These are phyloP conservation scores for Crocodylus rhombifer DNA, from an alignment of 2,797 vertebrate species.

Conservation along the genomic window DNA sequence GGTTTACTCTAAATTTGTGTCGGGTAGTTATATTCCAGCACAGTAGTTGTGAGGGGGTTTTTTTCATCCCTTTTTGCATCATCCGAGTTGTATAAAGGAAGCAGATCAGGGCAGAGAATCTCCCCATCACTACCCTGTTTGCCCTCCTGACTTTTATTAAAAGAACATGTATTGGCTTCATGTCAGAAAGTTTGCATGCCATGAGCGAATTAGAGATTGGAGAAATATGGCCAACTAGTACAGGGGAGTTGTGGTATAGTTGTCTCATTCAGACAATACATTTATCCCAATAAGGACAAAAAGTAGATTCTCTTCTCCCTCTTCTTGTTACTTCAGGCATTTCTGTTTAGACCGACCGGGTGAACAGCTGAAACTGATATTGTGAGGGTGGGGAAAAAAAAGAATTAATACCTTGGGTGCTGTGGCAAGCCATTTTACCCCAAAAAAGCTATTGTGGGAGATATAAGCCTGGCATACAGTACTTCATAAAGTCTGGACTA, in stretches of 20 bases:
- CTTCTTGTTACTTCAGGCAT: background rate
- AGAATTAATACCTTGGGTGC: background rate
- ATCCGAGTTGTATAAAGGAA: background rate
- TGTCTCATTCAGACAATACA: conserved; percentile 1
- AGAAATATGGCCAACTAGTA: background rate
- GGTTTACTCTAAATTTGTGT: background rate
- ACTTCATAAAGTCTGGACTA: background rate
- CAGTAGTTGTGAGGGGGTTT: background rate
- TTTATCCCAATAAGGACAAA: background rate
- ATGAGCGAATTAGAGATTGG: background rate
- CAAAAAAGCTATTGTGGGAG: conserved; percentile 10
- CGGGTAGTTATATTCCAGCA: background rate
- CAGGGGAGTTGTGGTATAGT: background rate
- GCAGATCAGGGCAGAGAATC: background rate
- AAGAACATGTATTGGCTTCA: background rate
- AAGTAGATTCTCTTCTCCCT: background rate
- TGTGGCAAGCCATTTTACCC: background rate
- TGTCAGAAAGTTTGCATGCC: background rate
- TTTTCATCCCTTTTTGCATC: background rate
- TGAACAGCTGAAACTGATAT: background rate
- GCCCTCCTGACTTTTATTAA: background rate
- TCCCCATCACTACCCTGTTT: background rate
- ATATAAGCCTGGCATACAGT: background rate
- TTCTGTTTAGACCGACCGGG: background rate
- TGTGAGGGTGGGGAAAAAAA: conserved; percentile 30